A percentile compares a stretch with the other conserved stretches of the same genome.
phyloP scores from a whole-genome alignment of 1,140 invertebrate genomes.

The Dolichoris vasculosae region DNA sequence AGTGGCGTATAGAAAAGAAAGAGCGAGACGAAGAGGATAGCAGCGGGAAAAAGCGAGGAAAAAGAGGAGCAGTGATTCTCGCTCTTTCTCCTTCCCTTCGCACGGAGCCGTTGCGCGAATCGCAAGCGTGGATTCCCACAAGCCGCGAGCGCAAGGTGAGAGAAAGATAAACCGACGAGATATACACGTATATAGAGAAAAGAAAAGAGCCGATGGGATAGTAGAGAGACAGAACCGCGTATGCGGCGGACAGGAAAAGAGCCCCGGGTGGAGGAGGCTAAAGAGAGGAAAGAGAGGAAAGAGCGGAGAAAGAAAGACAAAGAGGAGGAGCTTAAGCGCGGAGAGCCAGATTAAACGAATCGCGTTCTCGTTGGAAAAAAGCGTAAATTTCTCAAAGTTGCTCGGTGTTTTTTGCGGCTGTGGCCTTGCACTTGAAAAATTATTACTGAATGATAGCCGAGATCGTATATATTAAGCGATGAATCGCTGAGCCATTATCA shows the following conservation, averaged over 20 bases:
- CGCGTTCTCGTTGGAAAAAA: too few relatives aligned
- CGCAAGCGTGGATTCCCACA: conserved; percentile 33
- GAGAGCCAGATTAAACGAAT: background rate
- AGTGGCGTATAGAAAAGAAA: background rate
- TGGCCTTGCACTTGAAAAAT: conserved; percentile 6
- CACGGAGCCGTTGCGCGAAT: conserved; percentile 30
- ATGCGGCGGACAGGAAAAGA: background rate
- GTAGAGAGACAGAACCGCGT: background rate
- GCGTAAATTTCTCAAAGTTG: background rate
- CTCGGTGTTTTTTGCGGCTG: background rate
- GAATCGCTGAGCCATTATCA: conserved; percentile 16
- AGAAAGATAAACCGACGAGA: background rate
- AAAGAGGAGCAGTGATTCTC: background rate
- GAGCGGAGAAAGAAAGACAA: background rate
- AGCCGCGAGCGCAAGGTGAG: background rate
- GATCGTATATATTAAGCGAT: background rate
- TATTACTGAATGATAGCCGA: conserved; percentile 1
- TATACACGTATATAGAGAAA: background rate
- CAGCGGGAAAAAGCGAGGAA: background rate
- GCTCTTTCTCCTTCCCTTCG: conserved; percentile 9
- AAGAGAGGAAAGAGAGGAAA: background rate
- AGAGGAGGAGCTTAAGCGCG: background rate
- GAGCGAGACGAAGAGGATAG: background rate
- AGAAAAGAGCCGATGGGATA: background rate
- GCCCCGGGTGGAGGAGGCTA: background rate